Conservation (phyloP, 2,797 vertebrate species). For the Anniella stebbinsi region DNA sequence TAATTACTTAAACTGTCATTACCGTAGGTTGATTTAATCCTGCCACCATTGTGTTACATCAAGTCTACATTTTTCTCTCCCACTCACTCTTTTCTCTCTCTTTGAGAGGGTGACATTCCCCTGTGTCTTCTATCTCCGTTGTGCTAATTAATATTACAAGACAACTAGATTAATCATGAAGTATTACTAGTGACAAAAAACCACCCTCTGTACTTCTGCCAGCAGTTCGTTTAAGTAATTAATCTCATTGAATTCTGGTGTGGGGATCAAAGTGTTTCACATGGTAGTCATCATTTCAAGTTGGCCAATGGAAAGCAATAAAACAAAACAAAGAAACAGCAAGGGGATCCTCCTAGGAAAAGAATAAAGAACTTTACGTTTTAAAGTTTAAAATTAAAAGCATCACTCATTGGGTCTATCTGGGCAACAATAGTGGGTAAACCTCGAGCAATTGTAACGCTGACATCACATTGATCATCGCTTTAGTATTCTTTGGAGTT, state of each 20-base stretch:
- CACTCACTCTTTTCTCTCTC: neutral
- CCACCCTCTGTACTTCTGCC: neutral
- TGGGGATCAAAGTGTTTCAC: neutral
- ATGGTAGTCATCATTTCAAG: neutral
- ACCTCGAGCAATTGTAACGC: neutral
- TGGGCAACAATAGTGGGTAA: neutral
- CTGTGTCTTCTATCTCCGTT: neutral
- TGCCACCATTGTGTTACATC: neutral
- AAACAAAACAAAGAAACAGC: neutral
- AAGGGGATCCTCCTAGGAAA: neutral
- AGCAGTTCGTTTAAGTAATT: slow-evolving; percentile 24
- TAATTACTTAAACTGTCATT: slow-evolving; percentile 4
- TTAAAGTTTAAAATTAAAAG: slow-evolving; percentile 32
- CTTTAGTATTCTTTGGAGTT: neutral
- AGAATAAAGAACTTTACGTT: neutral
- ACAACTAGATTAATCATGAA: slow-evolving; percentile 7
- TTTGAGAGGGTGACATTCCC: neutral
- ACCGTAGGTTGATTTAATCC: slow-evolving; percentile 24
- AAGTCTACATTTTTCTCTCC: neutral
- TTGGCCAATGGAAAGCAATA: neutral
- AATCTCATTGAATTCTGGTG: slow-evolving; percentile 6
- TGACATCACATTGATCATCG: neutral
- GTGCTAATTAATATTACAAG: slow-evolving; percentile 37
- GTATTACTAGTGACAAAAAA: slow-evolving; percentile 17
- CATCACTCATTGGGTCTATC: slow-evolving; percentile 1